Evolutionary conservation across 2,113 vertebrate species (phyloP), one percentile per base, ranked within the genome.

Genomic region (Nicator chloris): DNA sequence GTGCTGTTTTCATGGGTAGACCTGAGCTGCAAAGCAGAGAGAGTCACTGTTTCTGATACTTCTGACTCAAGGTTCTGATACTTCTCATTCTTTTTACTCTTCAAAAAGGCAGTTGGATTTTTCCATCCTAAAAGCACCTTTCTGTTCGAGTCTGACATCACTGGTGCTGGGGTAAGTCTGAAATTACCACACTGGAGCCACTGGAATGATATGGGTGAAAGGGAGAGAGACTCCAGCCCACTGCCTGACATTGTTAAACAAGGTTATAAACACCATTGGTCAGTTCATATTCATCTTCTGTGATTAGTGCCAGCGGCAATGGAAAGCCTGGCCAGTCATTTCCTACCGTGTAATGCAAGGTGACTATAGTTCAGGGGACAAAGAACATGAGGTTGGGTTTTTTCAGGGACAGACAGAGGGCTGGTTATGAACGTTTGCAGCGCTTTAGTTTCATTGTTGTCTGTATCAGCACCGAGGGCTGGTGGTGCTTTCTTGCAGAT

Each of bases 331-430:
- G 73, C 92, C 59, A 71, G 60, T 91, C 91, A 95, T 82, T 92
- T 54, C 64, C 4, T 35, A 93, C 87, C 82, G 28, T 96, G 95
- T 94, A 96, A 88, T 92, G 82, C 85, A 92, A 93, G 89, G 91
- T 95, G 97, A 96, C 95, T 90, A 24, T 30, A 88, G 91, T 86
- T 85, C 68, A 79, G 73, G 54, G 82, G 75, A 96, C 94, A 96
- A 94, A 96, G 85, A 49, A 68, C 6, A 6, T 23, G 69, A 82
- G 91, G 31, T 27, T 61, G 86, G 39, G 1, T 9, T 80, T 85
- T 91, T 82, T 72, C 91, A 88, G 82, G 49, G 56, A 19, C 61
- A 59, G 45, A 65, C 75, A 83, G 75, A 91, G 64, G 68, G 56
- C 37, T 85, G 75, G 72, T 91, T 94, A 89, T 87, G 88, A 92